Evolutionary conservation across 2,113 vertebrate species (phyloP).

Genomic region (Albula goreensis): DNA sequence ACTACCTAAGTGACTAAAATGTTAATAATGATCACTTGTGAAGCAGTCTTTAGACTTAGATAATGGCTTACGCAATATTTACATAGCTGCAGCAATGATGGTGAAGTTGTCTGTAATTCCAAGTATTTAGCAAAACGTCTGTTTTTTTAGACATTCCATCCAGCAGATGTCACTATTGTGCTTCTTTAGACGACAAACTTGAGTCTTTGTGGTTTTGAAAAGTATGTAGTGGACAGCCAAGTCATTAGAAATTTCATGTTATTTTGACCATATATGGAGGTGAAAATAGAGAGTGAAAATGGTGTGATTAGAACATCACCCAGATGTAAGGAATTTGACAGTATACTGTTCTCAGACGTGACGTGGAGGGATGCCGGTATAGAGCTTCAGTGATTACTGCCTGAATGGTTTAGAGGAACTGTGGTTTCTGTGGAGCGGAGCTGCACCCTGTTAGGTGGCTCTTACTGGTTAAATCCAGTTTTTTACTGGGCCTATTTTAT

Average conservation of each 20-base stretch:
- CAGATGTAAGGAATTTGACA: neutral
- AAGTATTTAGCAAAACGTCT: neutral
- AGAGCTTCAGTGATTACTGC: neutral
- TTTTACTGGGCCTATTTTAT: neutral
- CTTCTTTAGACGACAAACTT: conserved; percentile 29
- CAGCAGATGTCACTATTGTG: conserved; percentile 66
- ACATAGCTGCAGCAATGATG: neutral
- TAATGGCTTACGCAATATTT: neutral
- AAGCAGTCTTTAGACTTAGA: neutral
- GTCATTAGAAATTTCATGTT: conserved; percentile 38
- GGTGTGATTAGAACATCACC: neutral
- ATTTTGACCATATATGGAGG: conserved; percentile 69
- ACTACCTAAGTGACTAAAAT: neutral
- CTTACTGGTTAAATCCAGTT: neutral
- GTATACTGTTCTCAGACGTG: neutral
- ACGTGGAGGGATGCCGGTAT: neutral
- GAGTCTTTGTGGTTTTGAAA: conserved; percentile 41
- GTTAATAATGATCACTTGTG: neutral
- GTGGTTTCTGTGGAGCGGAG: neutral
- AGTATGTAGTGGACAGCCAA: conserved; percentile 42
- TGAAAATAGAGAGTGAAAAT: conserved; percentile 46
- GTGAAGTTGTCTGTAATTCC: neutral
- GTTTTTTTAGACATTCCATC: conserved; percentile 52
- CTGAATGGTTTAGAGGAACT: neutral
- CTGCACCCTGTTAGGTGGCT: neutral